Evolutionary conservation across 53 echinoderm and acorn worm genomes (phyloP), one percentile per base, ranked within the genome.

Genomic region (Echinarachnius parma): DNA sequence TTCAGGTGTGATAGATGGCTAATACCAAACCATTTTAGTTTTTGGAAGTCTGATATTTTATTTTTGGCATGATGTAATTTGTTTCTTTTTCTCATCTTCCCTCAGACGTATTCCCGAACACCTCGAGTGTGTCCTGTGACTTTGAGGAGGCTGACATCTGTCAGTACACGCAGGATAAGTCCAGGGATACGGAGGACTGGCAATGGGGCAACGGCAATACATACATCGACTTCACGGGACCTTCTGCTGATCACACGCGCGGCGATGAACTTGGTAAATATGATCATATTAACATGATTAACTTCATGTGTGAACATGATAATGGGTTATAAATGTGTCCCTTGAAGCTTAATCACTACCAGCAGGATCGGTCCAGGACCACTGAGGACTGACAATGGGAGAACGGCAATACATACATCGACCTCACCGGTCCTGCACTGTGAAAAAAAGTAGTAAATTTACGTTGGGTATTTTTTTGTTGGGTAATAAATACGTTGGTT

Each of bases 301-400:
- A n/a, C n/a, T n/a, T n/a, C n/a, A n/a, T n/a, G n/a, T n/a, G n/a
- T n/a, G n/a, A n/a, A n/a, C n/a, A n/a, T n/a, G n/a, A n/a, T n/a
- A n/a, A n/a, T n/a, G n/a, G n/a, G n/a, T n/a, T n/a, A n/a, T n/a
- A n/a, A n/a, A n/a, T n/a, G n/a, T n/a, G n/a, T n/a, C n/a, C n/a
- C n/a, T n/a, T n/a, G n/a, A n/a, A n/a, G n/a, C n/a, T n/a, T n/a
- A n/a, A n/a, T n/a, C n/a, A n/a, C n/a, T n/a, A n/a, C n/a, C n/a
- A n/a, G n/a, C n/a, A n/a, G n/a, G n/a, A n/a, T n/a, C n/a, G n/a
- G n/a, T n/a, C n/a, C n/a, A 72, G n/a, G 28, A 57, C 55, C 57
- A 72, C 74, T n/a, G 55, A 72, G 11, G 74, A 72, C 36, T 72
- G 74, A 57, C 55, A 56, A 19, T 72, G 74, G 74, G 74, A 57